Evolutionary conservation across 2,888 invertebrate species (phyloP), one percentile per base, ranked within the genome.

Genomic region (Lepidonotus clava): DNA sequence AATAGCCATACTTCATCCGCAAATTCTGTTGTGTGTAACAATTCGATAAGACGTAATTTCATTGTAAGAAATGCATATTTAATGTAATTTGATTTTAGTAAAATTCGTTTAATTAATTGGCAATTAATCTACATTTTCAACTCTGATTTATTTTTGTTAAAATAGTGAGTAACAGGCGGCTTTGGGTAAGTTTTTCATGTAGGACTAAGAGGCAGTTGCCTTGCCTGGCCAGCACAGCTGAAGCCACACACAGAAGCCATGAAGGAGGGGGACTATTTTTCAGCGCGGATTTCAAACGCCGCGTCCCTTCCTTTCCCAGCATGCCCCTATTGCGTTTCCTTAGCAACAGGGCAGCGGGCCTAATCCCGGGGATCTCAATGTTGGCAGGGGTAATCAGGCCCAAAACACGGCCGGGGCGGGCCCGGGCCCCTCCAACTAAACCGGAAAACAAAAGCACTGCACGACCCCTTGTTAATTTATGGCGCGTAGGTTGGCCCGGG

Each of bases 361-460:
- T 71, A 71, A 71, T 71, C 71, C 71, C 34, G 14, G 36, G 71
- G 71, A 71, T 71, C 71, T n/a, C 1, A 71, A 38, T 71, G 71
- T 71, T 34, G 71, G 36, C 71, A 34, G 18, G 14, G 38, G 71
- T 71, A 71, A 71, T 71, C 71, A 71, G 71, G 71, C 34, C 71
- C 18, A 71, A 34, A 36, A 71, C 71, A 71, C 71, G 38, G 38
- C 8, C 34, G 18, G 71, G 71, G 71, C 38, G 71, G 34, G 71
- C 71, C 36, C 71, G 36, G 71, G 36, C 34, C 38, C 36, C 71
- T 71, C 36, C 14, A 34, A 32, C 36, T 71, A 71, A 71, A 71
- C 71, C 71, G 24, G 71, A 71, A 61, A 80, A 41, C 80, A 80
- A 80, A 80, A 80, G 80, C 46, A 46, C 80, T 28, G 80, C 46